phyloP scores from a whole-genome alignment of 2,888 invertebrate genomes.

The Chesias legatella region DNA sequence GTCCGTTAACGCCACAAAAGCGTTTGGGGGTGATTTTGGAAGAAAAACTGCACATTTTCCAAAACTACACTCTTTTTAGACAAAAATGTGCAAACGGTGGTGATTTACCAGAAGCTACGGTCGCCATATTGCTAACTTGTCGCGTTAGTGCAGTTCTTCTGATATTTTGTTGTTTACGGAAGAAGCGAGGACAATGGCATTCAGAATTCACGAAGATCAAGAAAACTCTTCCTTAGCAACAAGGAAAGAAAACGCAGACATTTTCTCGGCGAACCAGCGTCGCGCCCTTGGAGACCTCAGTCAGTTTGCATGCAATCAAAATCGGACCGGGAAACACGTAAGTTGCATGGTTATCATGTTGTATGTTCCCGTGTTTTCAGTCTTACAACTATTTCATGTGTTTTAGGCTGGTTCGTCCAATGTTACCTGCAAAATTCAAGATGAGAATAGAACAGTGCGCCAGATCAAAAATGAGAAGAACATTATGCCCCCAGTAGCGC shows the following conservation, averaged over 20 bases:
- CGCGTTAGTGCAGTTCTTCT: constrained; percentile 41
- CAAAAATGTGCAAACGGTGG: constrained; percentile 50
- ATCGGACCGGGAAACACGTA: constrained; percentile 77
- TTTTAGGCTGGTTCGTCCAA: constrained; percentile 67
- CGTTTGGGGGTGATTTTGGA: constrained; percentile 63
- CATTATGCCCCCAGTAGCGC: constrained; percentile 82
- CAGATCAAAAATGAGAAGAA: constrained; percentile 75
- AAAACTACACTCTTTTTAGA: constrained; percentile 47
- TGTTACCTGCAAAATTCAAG: constrained; percentile 70
- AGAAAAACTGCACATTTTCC: constrained; percentile 37
- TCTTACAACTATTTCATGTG: constrained; percentile 17
- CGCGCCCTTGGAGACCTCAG: constrained; percentile 83
- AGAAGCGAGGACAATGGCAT: constrained; percentile 82
- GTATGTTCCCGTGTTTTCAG: constrained; percentile 8
- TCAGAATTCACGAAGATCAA: constrained; percentile 88
- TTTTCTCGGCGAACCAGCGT: constrained; percentile 78
- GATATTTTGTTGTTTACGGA: constrained; percentile 61
- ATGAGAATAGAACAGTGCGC: constrained; percentile 69
- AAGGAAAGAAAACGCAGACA: constrained; percentile 75
- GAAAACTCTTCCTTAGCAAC: constrained; percentile 83
- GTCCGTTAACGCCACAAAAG: constrained; percentile 68
- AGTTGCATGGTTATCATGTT: constrained; percentile 40
- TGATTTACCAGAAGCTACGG: constrained; percentile 42
- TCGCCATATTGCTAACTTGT: constrained; percentile 43
- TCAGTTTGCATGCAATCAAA: constrained; percentile 78